Conservation (phyloP, 2,113 vertebrate genomes). For the Anseranas semipalmata region DNA sequence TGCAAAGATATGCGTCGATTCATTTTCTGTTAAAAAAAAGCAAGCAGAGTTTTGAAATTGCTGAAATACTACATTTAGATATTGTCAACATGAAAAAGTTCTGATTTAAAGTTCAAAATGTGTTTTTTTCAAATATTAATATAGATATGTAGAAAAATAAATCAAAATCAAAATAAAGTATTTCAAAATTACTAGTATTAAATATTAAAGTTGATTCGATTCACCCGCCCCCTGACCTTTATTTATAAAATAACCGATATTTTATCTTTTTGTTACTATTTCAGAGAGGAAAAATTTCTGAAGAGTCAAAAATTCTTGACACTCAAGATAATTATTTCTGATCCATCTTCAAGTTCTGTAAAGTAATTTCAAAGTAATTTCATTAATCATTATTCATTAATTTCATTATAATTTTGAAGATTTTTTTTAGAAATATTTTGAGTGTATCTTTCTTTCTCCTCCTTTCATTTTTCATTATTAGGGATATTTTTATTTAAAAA, state of each 20-base stretch:
- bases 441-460: not conserved
- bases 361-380: not conserved
- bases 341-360: not conserved
- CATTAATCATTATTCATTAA: no score
- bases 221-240: not conserved
- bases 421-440: not conserved
- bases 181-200: not conserved
- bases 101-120: not conserved
- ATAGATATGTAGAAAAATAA: not conserved
- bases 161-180: not conserved
- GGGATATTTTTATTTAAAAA: not conserved
- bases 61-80: not conserved
- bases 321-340: not conserved
- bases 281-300: not conserved
- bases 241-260: not conserved
- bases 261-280: not conserved
- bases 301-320: not conserved
- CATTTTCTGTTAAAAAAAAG: not conserved
- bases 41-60: not conserved
- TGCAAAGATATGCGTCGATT: not conserved
- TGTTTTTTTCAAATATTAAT: not conserved
- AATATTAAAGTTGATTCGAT: not conserved
- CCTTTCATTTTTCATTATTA: not conserved
- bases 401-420: not conserved
- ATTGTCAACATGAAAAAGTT: not conserved